These are phyloP conservation scores for Aradus depressus DNA, from an alignment of 2,888 invertebrate species.

Conservation along the genomic window DNA sequence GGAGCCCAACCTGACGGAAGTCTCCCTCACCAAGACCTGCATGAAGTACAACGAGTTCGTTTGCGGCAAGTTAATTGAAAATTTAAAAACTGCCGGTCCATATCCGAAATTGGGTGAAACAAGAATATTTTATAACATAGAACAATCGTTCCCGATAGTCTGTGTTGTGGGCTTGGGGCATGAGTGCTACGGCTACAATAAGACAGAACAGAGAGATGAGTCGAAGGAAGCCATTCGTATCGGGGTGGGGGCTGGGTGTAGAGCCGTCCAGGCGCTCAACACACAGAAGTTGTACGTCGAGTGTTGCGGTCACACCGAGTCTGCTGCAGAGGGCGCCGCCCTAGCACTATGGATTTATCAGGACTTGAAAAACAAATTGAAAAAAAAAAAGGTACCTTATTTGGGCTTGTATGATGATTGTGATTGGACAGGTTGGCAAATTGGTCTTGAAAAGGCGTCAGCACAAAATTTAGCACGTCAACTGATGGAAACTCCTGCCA, in stretches of 20 bases:
- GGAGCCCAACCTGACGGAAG: slow-evolving; percentile 8
- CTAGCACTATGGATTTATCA: slow-evolving; percentile 59
- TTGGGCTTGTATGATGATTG: slow-evolving; percentile 51
- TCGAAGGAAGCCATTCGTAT: slow-evolving; percentile 61
- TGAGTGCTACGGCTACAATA: slow-evolving; percentile 54
- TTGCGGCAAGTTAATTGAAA: slow-evolving; percentile 21
- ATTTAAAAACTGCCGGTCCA: slow-evolving; percentile 35
- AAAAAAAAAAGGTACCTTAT: slow-evolving; percentile 35
- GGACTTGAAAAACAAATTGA: slow-evolving; percentile 44
- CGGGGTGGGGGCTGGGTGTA: slow-evolving; percentile 52
- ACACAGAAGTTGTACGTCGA: slow-evolving; percentile 55
- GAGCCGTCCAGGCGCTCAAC: slow-evolving; percentile 43
- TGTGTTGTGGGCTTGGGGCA: slow-evolving; percentile 63
- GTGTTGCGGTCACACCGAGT: slow-evolving; percentile 64
- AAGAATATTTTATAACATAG: slow-evolving; percentile 53
- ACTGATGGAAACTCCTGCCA: slow-evolving; percentile 70
- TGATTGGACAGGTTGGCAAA: slow-evolving; percentile 57
- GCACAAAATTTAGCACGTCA: slow-evolving; percentile 68
- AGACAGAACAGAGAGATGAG: slow-evolving; percentile 59
- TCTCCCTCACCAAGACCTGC: slow-evolving; percentile 27
- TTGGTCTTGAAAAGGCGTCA: slow-evolving; percentile 59
- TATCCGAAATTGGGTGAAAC: slow-evolving; percentile 45
- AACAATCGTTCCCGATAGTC: slow-evolving; percentile 51
- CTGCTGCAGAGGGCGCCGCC: slow-evolving; percentile 65
- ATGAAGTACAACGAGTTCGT: slow-evolving; percentile 26